Percentiles rank a stretch among this genome's conserved stretches.
Conservation (phyloP, 2,113 vertebrate species). For the Nycticorax nycticorax region DNA sequence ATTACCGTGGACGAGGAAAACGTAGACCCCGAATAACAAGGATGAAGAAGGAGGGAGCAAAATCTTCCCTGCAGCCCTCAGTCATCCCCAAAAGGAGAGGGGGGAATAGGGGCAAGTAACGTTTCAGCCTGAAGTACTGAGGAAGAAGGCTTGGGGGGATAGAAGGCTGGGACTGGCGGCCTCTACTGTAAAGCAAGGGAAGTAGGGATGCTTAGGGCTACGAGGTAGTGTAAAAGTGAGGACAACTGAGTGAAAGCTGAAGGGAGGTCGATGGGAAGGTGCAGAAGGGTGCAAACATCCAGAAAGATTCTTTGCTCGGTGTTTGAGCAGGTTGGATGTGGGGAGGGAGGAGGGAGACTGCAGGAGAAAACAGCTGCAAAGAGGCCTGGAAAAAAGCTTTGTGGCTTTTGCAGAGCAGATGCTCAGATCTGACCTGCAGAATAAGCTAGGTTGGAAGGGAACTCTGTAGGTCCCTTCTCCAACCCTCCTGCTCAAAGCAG, state of each 20-base stretch:
- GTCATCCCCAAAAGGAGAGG: neutral
- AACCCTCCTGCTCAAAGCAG: neutral
- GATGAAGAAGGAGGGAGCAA: neutral
- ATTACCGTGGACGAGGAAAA: neutral
- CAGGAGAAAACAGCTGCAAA: neutral
- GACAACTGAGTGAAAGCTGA: neutral
- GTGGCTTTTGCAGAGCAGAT: neutral
- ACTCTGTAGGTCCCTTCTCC: neutral
- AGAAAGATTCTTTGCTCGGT: neutral
- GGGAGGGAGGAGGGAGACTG: neutral
- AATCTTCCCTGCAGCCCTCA: neutral
- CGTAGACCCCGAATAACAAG: neutral
- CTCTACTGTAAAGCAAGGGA: neutral
- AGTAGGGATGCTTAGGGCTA: neutral
- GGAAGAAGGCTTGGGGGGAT: neutral
- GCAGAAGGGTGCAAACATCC: neutral
- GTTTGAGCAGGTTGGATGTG: neutral
- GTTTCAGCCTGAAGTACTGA: neutral
- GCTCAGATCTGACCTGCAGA: neutral
- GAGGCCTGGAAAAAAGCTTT: neutral
- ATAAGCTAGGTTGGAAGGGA: neutral
- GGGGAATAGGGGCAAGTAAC: neutral
- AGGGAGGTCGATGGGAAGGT: neutral
- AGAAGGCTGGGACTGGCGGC: neutral
- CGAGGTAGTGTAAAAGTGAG: neutral